These are phyloP conservation scores for Ceratina australensis DNA, from an alignment of 1,140 invertebrate species.

Conservation along the genomic window DNA sequence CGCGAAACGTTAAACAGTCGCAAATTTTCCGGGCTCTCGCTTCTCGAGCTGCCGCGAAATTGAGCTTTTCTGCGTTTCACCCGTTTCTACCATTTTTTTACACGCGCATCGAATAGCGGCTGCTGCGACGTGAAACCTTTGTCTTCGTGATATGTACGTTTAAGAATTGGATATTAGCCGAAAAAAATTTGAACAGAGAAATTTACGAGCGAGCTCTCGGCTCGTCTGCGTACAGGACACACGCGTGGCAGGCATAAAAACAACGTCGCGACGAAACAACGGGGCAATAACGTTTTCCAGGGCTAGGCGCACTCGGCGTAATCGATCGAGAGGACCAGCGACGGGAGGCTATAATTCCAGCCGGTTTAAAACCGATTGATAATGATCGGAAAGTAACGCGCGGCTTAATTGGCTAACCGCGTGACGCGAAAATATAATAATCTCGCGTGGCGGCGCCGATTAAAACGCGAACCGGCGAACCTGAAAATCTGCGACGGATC, in stretches of 20 bases:
- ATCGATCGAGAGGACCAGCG: conserved; percentile 28
- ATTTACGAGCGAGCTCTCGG: no score
- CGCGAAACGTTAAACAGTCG: conserved; percentile 50
- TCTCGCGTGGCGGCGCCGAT: conserved; percentile 19
- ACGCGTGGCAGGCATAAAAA: conserved; percentile 14
- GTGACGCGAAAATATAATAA: conserved; percentile 45
- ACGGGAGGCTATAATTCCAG: conserved; percentile 8
- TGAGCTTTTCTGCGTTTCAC: conserved; percentile 45
- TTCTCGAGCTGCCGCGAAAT: conserved; percentile 50
- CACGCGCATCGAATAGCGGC: neutral
- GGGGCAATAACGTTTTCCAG: conserved; percentile 14
- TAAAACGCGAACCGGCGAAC: conserved; percentile 3
- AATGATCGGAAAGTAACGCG: conserved; percentile 30
- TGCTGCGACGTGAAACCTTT: conserved; percentile 18
- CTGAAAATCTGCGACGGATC: conserved; percentile 17
- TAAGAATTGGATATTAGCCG: no score
- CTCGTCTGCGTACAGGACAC: no score
- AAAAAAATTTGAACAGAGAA: no score
- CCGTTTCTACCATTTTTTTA: conserved; percentile 40
- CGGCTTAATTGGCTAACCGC: conserved; percentile 36
- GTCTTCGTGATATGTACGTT: conserved; percentile 39
- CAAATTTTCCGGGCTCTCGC: conserved; percentile 34
- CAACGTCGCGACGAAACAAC: conserved; percentile 23
- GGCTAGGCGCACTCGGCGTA: conserved; percentile 25
- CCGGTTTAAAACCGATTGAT: conserved; percentile 30